These are phyloP conservation scores for Crocuta crocuta DNA, from an alignment of 2,113 vertebrate species.

Conservation along the genomic window DNA sequence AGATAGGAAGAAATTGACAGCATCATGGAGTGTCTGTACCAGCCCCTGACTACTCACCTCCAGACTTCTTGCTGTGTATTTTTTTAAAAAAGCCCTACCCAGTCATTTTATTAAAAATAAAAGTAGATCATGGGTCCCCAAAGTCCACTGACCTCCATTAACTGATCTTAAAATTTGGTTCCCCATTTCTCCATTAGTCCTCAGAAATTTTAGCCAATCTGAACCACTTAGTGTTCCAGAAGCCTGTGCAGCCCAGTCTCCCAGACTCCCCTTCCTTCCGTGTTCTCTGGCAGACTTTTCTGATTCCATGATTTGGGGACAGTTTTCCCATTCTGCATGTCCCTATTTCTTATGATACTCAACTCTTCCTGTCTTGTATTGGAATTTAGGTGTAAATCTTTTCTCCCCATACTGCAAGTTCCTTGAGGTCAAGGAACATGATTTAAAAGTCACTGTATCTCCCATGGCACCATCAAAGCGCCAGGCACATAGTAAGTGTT, in stretches of 20 bases:
- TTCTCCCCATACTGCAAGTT: not conserved
- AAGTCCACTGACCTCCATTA: not conserved
- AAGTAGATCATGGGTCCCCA: not conserved
- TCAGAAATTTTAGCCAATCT: not conserved
- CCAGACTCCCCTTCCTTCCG: not conserved
- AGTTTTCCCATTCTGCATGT: not conserved
- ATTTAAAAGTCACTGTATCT: not conserved
- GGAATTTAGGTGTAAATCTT: not conserved
- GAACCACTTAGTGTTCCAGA: not conserved
- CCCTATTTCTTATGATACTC: not conserved
- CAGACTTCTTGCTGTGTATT: not conserved
- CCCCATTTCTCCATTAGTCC: not conserved
- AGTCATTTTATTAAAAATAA: not conserved
- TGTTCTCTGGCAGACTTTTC: not conserved
- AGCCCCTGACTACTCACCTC: not conserved
- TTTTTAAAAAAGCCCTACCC: not conserved
- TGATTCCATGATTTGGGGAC: not conserved
- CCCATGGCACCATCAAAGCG: not conserved
- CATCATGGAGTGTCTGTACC: fast-evolving
- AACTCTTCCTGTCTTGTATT: not conserved
- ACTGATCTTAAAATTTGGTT: not conserved
- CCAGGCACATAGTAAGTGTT: not conserved
- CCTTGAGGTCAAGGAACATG: not conserved
- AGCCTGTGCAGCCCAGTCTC: not conserved
- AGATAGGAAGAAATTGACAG: not conserved